Evolutionary conservation across 1,140 invertebrate species (phyloP), one percentile per base, ranked within the genome.

Genomic region (Drosophila pandora): DNA sequence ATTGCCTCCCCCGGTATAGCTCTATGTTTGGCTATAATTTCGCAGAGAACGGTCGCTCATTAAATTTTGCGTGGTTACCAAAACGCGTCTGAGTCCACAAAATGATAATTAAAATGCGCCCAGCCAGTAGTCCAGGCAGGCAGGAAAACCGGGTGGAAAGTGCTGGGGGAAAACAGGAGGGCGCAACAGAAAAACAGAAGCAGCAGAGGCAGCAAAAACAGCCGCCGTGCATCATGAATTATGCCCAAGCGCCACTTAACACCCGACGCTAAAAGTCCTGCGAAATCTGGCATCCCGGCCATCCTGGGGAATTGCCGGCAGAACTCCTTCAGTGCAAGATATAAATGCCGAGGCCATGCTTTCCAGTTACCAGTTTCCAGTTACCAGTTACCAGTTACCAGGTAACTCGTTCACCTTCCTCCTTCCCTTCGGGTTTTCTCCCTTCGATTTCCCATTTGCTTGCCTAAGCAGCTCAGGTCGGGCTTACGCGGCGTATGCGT

Each of bases 101-200:
- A 82, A 82, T 83, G 79, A 82, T 82, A 82, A 82, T 82, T 82
- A 82, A 82, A 82, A 82, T 83, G 69, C 56, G 57, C 60, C 69
- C 76, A 64, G 17, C 59, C 59, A 28, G 34, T 5, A 8, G 34
- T 8, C 9, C 9, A 39, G 30, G 39, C n/a, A 43, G 58, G 9
- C 37, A 28, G 12, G 10, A 50, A 41, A 43, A 34, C 3, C 50
- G 25, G 43, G 55, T 17, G 25, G 21, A 32, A 48, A 48, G 49
- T 55, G 65, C 25, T 25, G 25, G 25, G 25, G 17, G 1, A 17
- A 17, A 17, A 17, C 17, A 17, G 17, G 17, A 17, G 17, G 17
- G 17, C 17, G 17, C 17, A 17, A 17, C 17, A 17, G 17, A 17
- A 17, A 17, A 17, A 12, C 34, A 37, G 17, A 22, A 30, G 22